phyloP scores from a whole-genome alignment of 2,113 vertebrate species.

The Carlito syrichta region DNA sequence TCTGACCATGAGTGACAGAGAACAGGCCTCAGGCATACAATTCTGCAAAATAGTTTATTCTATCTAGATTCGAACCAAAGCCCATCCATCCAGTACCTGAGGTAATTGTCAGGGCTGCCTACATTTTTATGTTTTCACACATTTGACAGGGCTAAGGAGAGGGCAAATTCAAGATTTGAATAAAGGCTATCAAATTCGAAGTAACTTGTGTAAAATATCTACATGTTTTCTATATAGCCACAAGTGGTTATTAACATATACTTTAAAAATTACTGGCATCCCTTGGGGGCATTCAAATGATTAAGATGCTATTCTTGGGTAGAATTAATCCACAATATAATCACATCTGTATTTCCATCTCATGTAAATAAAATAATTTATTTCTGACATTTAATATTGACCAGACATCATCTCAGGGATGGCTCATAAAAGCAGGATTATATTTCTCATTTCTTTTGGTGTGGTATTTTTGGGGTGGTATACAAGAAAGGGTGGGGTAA shows the following conservation, averaged over 20 bases:
- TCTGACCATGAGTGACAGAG: neutral
- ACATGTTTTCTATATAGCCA: neutral
- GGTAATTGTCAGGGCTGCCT: neutral
- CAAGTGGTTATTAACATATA: neutral
- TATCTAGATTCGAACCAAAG: neutral
- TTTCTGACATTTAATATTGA: conserved; percentile 51
- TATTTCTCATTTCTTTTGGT: conserved; percentile 26
- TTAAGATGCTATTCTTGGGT: neutral
- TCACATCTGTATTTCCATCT: conserved; percentile 34
- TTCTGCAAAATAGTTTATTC: neutral
- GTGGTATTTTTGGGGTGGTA: conserved; percentile 3
- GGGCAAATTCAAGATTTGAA: neutral
- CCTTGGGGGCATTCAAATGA: neutral
- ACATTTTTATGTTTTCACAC: neutral
- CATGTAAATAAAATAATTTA: conserved; percentile 55
- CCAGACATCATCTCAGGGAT: conserved; percentile 49
- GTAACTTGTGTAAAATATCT: neutral
- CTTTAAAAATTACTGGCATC: neutral
- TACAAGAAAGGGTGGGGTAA: conserved; percentile 1
- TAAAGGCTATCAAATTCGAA: neutral
- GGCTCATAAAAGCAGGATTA: conserved; percentile 34
- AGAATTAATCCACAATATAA: conserved; percentile 14
- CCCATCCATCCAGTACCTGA: neutral
- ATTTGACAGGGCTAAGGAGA: neutral
- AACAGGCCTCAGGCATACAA: neutral